Conservation (phyloP, 2,888 invertebrate genomes). For the Oligia strigilis region DNA sequence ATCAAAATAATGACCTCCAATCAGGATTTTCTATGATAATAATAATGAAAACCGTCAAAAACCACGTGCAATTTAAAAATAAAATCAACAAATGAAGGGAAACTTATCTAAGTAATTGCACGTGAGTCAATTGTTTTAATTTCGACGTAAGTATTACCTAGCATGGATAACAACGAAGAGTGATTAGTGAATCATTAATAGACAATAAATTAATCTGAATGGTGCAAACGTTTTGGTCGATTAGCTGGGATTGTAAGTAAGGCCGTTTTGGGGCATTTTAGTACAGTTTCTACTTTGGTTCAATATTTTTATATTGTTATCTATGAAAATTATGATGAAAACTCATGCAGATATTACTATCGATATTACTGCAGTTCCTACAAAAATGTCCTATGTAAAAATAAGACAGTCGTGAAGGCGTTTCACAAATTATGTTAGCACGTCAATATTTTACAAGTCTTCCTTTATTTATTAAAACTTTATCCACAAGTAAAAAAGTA, state of each 20-base stretch:
- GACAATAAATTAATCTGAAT: constrained; percentile 48
- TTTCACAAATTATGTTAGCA: background rate
- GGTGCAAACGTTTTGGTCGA: constrained; percentile 43
- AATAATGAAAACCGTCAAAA: constrained; percentile 18
- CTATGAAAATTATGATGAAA: background rate
- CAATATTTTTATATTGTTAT: background rate
- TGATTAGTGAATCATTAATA: constrained; percentile 56
- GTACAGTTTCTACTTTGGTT: constrained; percentile 29
- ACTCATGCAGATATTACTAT: background rate
- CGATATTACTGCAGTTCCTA: background rate
- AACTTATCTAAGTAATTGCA: constrained; percentile 50
- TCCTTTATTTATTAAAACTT: background rate
- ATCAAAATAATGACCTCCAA: constrained; percentile 26
- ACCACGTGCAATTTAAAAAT: constrained; percentile 19
- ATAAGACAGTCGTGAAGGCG: background rate
- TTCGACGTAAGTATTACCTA: constrained; percentile 17
- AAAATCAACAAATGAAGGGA: constrained; percentile 33
- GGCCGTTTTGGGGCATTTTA: constrained; percentile 3
- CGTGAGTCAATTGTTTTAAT: constrained; percentile 46
- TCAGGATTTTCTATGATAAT: constrained; percentile 29
- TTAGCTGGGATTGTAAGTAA: constrained; percentile 29
- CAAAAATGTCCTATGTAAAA: background rate
- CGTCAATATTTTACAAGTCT: background rate
- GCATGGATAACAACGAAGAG: constrained; percentile 28
- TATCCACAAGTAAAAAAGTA: background rate